Conservation (phyloP, 2,888 invertebrate genomes). For the Andrena flavipes region DNA sequence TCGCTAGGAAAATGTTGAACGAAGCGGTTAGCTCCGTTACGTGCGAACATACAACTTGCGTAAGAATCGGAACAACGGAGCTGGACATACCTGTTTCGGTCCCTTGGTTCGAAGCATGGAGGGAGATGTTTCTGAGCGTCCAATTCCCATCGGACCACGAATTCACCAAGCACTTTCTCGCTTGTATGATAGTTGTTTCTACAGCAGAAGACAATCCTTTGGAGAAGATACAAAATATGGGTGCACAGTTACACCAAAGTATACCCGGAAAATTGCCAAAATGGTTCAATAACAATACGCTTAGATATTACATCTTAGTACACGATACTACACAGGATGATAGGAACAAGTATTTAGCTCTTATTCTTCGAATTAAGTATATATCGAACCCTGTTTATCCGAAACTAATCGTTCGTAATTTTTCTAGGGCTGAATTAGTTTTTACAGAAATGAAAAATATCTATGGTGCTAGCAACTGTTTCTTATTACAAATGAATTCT, state of each 20-base stretch:
- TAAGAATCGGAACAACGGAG: slow-evolving; percentile 87
- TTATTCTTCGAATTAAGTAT: not conserved
- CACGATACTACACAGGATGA: slow-evolving; percentile 93
- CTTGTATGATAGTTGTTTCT: slow-evolving; percentile 92
- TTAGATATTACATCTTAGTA: slow-evolving; percentile 95
- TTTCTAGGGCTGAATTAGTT: slow-evolving; percentile 91
- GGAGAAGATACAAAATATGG: slow-evolving; percentile 92
- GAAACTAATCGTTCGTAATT: slow-evolving; percentile 31
- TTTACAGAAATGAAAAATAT: slow-evolving; percentile 94
- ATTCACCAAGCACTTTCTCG: slow-evolving; percentile 95
- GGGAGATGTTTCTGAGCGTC: slow-evolving; percentile 95
- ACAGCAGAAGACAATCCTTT: slow-evolving; percentile 91
- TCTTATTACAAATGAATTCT: slow-evolving; percentile 96
- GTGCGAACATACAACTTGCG: slow-evolving; percentile 86
- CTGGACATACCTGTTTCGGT: slow-evolving; percentile 91
- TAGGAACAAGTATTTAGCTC: slow-evolving; percentile 88
- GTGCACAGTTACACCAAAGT: slow-evolving; percentile 92
- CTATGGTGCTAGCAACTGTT: slow-evolving; percentile 95
- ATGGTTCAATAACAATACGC: slow-evolving; percentile 92
- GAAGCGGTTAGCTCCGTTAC: slow-evolving; percentile 90
- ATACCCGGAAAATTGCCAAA: slow-evolving; percentile 92
- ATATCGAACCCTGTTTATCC: slow-evolving; percentile 15
- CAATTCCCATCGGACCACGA: slow-evolving; percentile 98
- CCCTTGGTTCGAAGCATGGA: slow-evolving; percentile 98
- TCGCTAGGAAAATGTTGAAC: slow-evolving; percentile 94